Evolutionary conservation across 2,888 invertebrate genomes (phyloP).

Genomic region (Beris morrisii): DNA sequence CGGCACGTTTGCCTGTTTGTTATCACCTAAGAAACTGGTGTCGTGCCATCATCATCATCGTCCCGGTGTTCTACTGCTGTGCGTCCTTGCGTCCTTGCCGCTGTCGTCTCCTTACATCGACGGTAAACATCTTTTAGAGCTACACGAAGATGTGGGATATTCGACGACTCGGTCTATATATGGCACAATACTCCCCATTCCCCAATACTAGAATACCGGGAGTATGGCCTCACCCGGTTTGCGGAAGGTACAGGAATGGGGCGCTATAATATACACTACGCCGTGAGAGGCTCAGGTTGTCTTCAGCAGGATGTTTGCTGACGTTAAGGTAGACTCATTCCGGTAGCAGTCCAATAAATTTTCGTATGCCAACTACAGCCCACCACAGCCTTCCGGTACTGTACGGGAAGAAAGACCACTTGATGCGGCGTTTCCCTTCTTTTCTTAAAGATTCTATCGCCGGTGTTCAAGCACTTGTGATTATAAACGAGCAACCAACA

Average conservation of each 20-base stretch:
- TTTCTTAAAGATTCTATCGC: conserved; percentile 22
- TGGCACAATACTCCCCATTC: too few species aligned
- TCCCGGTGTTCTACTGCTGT: neutral
- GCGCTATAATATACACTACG: neutral
- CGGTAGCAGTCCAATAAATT: conserved; percentile 18
- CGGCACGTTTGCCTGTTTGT: conserved; percentile 38
- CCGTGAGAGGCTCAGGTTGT: conserved; percentile 7
- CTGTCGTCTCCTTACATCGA: neutral
- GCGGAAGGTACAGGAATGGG: neutral
- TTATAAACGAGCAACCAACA: conserved; percentile 11
- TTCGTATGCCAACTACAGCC: conserved; percentile 20
- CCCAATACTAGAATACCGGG: too few species aligned
- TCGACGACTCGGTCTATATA: neutral
- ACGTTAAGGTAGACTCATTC: conserved; percentile 17
- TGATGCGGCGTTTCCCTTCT: conserved; percentile 6
- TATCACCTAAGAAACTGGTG: conserved; percentile 35
- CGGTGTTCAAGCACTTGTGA: conserved; percentile 6
- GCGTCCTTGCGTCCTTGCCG: neutral
- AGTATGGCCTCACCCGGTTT: too few species aligned
- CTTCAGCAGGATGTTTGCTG: conserved; percentile 16
- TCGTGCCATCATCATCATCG: conserved; percentile 32
- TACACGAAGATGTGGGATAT: neutral
- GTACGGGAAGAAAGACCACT: neutral
- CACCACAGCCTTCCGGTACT: neutral
- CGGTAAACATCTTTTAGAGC: neutral